Percentiles rank a stretch among this genome's conserved stretches.
These are phyloP conservation scores for Phylloscopus trochilus DNA, from an alignment of 2,113 vertebrate species.

Conservation along the genomic window DNA sequence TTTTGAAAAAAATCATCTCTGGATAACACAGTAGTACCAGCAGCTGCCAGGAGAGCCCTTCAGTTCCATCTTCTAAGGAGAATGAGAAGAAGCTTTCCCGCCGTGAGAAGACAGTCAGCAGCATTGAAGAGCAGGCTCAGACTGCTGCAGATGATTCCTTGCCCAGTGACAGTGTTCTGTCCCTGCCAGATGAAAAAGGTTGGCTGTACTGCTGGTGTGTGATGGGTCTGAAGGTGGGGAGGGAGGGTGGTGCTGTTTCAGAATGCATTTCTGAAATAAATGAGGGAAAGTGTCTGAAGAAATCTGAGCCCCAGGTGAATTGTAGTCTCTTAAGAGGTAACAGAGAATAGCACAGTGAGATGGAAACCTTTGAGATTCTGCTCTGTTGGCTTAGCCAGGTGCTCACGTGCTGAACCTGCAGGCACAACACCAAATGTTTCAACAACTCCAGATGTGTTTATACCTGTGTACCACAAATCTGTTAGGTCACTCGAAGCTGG, in stretches of 20 bases:
- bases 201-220: background rate
- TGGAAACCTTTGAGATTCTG: background rate
- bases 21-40: conserved; percentile 73
- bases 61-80: conserved; percentile 69
- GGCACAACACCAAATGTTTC: background rate
- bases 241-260: background rate
- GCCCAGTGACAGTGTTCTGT: conserved; percentile 79
- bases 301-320: background rate
- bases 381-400: background rate
- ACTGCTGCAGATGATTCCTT: conserved; percentile 82
- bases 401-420: background rate
- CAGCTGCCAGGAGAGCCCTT: conserved; percentile 75
- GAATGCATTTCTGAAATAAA: background rate
- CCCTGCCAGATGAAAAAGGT: conserved; percentile 86
- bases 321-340: background rate
- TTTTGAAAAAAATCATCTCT: background rate
- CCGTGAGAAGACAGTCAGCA: conserved; percentile 66
- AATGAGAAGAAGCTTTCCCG: conserved; percentile 62
- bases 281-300: background rate
- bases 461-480: background rate
- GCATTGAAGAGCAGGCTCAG: conserved; percentile 81
- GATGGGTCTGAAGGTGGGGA: background rate
- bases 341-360: background rate
- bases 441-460: background rate
- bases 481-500: background rate